phyloP scores from a whole-genome alignment of 2,888 invertebrate species.

The Muscina levida region DNA sequence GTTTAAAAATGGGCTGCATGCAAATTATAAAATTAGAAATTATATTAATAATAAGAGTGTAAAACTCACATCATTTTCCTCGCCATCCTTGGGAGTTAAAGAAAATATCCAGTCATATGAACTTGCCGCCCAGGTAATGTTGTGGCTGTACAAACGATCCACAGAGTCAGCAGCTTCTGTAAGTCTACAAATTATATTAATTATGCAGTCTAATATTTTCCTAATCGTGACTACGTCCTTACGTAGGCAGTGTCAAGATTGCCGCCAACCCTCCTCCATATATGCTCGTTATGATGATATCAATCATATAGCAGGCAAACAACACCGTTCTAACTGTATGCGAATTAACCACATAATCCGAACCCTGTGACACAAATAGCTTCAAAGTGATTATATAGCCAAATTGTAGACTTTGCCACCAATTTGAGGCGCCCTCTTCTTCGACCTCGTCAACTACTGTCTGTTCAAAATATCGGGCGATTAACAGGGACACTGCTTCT shows the following conservation, averaged over 20 bases:
- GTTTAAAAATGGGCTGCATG: slow-evolving; percentile 66
- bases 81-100: slow-evolving; percentile 81
- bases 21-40: not conserved
- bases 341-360: slow-evolving; percentile 70
- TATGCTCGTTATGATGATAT: slow-evolving; percentile 83
- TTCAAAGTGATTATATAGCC: slow-evolving; percentile 72
- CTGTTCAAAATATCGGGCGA: slow-evolving; percentile 68
- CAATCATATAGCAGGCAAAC: slow-evolving; percentile 78
- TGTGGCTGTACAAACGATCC: slow-evolving; percentile 82
- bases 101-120: slow-evolving; percentile 85
- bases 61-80: slow-evolving; percentile 78
- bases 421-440: slow-evolving; percentile 36
- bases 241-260: slow-evolving; percentile 84
- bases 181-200: slow-evolving; percentile 76
- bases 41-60: not conserved
- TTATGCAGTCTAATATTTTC: not conserved
- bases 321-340: slow-evolving; percentile 72
- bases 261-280: slow-evolving; percentile 85
- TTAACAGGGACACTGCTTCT: slow-evolving; percentile 77
- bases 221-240: slow-evolving; percentile 56
- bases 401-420: slow-evolving; percentile 70
- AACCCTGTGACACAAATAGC: slow-evolving; percentile 73
- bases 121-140: slow-evolving; percentile 84
- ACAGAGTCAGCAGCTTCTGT: slow-evolving; percentile 84
- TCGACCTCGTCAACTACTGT: slow-evolving; percentile 1